Evolutionary conservation across 2,797 vertebrate genomes (phyloP), one percentile per base, ranked within the genome.

Genomic region (Karalla daura): DNA sequence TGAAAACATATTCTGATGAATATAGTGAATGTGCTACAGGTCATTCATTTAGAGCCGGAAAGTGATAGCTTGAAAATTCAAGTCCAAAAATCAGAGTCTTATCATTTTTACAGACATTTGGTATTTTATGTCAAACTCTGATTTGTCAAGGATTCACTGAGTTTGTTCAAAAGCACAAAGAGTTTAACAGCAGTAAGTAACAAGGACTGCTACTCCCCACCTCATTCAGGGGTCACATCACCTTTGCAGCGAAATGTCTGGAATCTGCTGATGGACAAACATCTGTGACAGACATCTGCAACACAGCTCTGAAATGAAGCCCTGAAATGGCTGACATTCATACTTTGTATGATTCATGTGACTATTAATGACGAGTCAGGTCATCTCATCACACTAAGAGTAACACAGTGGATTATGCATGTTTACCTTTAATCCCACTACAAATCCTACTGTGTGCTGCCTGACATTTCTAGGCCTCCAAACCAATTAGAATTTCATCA

Each of bases 401-500:
- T 11, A 13, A 12, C 15, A 61, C 13, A 23, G 6, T 17, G 27
- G 55, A 66, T 60, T 39, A 51, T 54, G 2, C 25, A n/a, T 61
- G 39, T 73, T 62, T 45, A 49, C 9, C 24, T 68, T 65, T 58
- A 63, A 68, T 63, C 21, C 11, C 44, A 20, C 30, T 41, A 41
- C 28, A 35, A 52, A 40, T 3, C 58, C 33, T 40, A 43, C 18
- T 30, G 27, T 59, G 44, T 46, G 33, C 14, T 28, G 6, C 27
- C 17, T 35, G 11, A 21, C 15, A 47, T 71, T 44, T 64, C 21
- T 15, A 13, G 27, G 15, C 33, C 46, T 66, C 13, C 13, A 35
- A 74, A 59, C 33, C 30, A 68, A 65, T 75, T 56, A 35, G 49
- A 63, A 21, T 36, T 30, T 23, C 21, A 46, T 67, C 39, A 47